These are phyloP conservation scores for Nezara viridula DNA, from an alignment of 2,888 invertebrate genomes.

Conservation along the genomic window DNA sequence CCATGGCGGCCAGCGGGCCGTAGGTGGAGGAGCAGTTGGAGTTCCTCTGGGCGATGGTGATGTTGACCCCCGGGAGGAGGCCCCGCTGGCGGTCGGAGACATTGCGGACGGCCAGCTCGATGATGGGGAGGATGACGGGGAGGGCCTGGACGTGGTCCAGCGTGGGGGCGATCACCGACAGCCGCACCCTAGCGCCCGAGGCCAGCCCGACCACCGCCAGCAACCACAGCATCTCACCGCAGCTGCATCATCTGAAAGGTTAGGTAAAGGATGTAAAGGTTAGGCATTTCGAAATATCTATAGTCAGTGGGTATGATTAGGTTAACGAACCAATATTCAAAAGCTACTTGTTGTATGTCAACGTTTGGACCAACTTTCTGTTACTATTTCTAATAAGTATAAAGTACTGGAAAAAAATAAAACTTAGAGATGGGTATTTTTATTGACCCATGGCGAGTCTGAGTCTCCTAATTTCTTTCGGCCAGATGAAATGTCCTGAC, in stretches of 20 bases:
- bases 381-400: too few relatives aligned
- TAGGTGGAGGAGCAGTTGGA: constrained; percentile 83
- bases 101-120: constrained; percentile 78
- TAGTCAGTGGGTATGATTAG: too few relatives aligned
- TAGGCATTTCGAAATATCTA: too few relatives aligned
- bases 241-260: constrained; percentile 38
- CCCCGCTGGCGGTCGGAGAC: constrained; percentile 74
- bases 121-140: constrained; percentile 78
- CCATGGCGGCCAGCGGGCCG: constrained; percentile 84
- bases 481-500: too few relatives aligned
- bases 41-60: constrained; percentile 79
- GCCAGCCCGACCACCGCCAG: constrained; percentile 54
- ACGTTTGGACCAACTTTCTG: too few relatives aligned
- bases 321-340: too few relatives aligned
- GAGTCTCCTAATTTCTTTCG: too few relatives aligned
- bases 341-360: too few relatives aligned
- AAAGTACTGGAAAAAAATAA: too few relatives aligned
- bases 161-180: constrained; percentile 78
- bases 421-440: too few relatives aligned
- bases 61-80: constrained; percentile 78
- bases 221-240: constrained; percentile 57
- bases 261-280: too few relatives aligned
- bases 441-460: too few relatives aligned
- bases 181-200: constrained; percentile 69
- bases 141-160: constrained; percentile 76